Evolutionary conservation across 2,888 invertebrate species (phyloP), one percentile per base, ranked within the genome.

Genomic region (Anthrax anthrax): DNA sequence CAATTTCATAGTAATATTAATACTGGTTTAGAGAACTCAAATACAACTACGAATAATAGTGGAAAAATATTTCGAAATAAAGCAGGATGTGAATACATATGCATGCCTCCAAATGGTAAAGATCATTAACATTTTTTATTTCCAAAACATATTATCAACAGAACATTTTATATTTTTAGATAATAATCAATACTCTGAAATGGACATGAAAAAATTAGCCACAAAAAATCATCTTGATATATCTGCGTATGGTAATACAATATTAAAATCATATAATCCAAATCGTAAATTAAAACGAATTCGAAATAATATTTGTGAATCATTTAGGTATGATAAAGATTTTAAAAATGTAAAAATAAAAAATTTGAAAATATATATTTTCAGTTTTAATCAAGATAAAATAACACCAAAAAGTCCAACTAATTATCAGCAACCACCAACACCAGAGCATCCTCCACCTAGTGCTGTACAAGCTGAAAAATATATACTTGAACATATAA

Each of bases 361-460:
- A 10, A 2, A 16, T 39, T 36, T 27, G n/a, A n/a, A 18, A 10
- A 4, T 32, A 18, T 36, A 19, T 23, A 13, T 39, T 38, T 40
- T 2, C 12, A 46, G 43, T 37, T 49, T 49, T 42, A 49, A 49
- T 18, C 46, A 49, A 27, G 49, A 49, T n/a, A 49, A 44, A 44
- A 32, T 16, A 8, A 36, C 75, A 57, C 92, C 92, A 0, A 71
- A 86, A 56, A 90, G 89, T 55, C 92, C 92, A 18, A 87, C 89
- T 42, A 86, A 89, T 62, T 91, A 91, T 59, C 77, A 80, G 44
- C 91, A 92, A 67, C 91, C 92, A 13, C 89, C 92, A 12, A 94
- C 92, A 13, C 92, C 92, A 0, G 91, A 92, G 57, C 91, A 91
- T 70, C 91, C 92, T 4, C 92, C 94, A 2, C 94, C 94, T 0